These are phyloP conservation scores for Drosophila leontia DNA, from an alignment of 1,140 invertebrate species.

Conservation along the genomic window DNA sequence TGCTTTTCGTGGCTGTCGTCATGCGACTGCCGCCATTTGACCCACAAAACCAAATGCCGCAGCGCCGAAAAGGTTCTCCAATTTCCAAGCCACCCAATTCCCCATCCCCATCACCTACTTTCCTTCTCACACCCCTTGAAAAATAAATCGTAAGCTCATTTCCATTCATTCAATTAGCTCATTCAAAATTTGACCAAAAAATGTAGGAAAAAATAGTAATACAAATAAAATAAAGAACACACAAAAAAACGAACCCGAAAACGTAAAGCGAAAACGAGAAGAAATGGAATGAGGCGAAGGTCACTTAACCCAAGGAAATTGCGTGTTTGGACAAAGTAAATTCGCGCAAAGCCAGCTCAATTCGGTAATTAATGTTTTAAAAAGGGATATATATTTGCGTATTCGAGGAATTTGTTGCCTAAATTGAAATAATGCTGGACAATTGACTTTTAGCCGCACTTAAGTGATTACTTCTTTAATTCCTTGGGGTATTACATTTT, in stretches of 20 bases:
- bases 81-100: background rate
- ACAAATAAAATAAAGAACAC: constrained; percentile 6
- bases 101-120: background rate
- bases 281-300: constrained; percentile 35
- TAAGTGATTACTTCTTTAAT: constrained; percentile 4
- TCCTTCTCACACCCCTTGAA: background rate
- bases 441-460: background rate
- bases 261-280: background rate
- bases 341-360: constrained; percentile 22
- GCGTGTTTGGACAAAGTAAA: constrained; percentile 25
- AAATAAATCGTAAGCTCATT: constrained; percentile 25
- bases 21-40: constrained; percentile 61
- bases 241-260: background rate
- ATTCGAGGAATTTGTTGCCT: background rate
- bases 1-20: constrained; percentile 20
- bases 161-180: constrained; percentile 56
- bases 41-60: constrained; percentile 69
- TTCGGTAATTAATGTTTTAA: constrained; percentile 26
- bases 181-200: constrained; percentile 33
- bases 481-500: background rate
- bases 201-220: constrained; percentile 15
- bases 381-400: constrained; percentile 11
- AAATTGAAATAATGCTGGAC: constrained; percentile 18
- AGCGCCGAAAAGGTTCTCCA: constrained; percentile 33
- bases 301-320: constrained; percentile 22